These are phyloP conservation scores for Druceiella hillmani DNA, from an alignment of 2,888 invertebrate species.

Conservation along the genomic window DNA sequence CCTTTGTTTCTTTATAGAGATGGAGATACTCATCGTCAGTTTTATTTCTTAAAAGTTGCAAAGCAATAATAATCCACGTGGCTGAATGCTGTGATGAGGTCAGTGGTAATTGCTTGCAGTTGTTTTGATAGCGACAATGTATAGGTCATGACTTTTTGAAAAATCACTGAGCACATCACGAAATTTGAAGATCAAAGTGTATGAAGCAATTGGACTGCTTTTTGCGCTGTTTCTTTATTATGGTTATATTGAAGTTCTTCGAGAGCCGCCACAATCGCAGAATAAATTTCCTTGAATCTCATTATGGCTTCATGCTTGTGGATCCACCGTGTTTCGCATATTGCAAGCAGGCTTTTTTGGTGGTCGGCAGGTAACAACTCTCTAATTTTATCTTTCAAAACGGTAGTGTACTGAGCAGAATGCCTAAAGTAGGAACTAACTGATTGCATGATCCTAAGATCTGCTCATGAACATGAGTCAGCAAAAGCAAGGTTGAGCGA, in stretches of 20 bases:
- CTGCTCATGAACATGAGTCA: conserved; percentile 18
- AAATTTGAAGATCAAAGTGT: conserved; percentile 12
- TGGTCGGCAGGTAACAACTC: conserved; percentile 15
- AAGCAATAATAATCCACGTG: conserved; percentile 7
- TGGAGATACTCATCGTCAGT: conserved; percentile 10
- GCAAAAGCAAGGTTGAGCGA: conserved; percentile 15
- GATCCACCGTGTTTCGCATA: conserved; percentile 15
- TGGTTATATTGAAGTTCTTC: conserved; percentile 11
- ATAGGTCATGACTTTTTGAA: conserved; percentile 14
- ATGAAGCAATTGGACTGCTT: conserved; percentile 14
- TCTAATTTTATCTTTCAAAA: conserved; percentile 13
- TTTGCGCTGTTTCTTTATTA: conserved; percentile 13
- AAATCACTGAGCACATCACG: too few relatives aligned
- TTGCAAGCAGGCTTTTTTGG: conserved; percentile 14
- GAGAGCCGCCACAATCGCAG: conserved; percentile 12
- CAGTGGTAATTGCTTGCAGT: conserved; percentile 12
- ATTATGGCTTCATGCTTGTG: conserved; percentile 9
- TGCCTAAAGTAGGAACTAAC: conserved; percentile 15
- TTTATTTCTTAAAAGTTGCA: conserved; percentile 11
- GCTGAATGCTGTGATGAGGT: conserved; percentile 11
- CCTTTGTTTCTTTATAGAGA: conserved; percentile 10
- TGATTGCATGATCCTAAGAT: conserved; percentile 19
- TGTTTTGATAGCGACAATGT: conserved; percentile 13
- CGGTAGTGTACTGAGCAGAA: conserved; percentile 17
- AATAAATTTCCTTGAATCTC: too few relatives aligned